Conservation (phyloP, 2,113 vertebrate genomes). For the Nesogale talazaci region DNA sequence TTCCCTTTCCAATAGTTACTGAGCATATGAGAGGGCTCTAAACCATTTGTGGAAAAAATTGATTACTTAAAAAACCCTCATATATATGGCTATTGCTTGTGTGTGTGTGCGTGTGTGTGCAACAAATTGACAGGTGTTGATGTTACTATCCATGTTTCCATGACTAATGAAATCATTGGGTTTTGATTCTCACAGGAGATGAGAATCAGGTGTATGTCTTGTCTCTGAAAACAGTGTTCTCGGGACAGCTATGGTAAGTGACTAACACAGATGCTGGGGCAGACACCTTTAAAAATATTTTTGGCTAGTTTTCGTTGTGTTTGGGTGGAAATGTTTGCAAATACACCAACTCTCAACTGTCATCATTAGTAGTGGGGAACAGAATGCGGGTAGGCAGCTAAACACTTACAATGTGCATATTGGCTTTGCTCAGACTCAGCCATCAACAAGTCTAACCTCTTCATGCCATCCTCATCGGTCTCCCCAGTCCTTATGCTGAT, state of each 20-base stretch:
- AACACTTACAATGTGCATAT: not conserved
- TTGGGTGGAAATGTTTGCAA: conserved; percentile 71
- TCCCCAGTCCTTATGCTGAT: not conserved
- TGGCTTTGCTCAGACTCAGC: not conserved
- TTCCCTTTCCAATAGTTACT: not conserved
- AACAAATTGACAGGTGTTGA: not conserved
- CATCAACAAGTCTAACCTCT: not conserved
- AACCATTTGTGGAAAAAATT: too few species aligned
- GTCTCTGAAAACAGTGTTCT: not conserved
- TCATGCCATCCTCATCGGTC: not conserved
- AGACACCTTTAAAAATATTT: not conserved
- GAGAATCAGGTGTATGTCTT: not conserved
- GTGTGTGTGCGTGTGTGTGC: not conserved
- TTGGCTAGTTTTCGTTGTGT: conserved; percentile 51
- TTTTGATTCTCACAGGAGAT: not conserved
- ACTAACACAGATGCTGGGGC: conserved; percentile 53
- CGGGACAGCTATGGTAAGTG: conserved; percentile 48
- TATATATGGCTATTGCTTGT: not conserved
- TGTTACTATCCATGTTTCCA: not conserved
- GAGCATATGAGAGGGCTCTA: not conserved
- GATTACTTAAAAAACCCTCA: too few species aligned
- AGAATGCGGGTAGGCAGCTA: conserved; percentile 53
- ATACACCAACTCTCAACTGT: conserved; percentile 37
- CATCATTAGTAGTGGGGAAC: conserved; percentile 61
- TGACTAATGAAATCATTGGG: not conserved